Evolutionary conservation across 2,113 vertebrate genomes (phyloP).

Genomic region (Channa maculata): DNA sequence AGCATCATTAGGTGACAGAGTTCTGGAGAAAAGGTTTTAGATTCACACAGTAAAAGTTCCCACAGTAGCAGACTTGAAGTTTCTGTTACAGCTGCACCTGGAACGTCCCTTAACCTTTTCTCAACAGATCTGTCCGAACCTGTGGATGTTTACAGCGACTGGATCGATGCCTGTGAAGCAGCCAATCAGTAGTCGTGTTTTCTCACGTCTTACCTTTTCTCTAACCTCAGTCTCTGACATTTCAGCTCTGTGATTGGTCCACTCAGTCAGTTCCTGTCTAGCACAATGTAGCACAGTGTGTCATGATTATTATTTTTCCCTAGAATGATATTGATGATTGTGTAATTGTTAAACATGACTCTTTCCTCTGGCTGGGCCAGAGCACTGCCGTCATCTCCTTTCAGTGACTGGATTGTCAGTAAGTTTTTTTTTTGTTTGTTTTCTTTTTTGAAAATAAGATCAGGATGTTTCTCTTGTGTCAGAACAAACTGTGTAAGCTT

Average conservation of each 20-base stretch:
- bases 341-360: neutral
- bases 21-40: no score
- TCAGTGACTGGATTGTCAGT: no score
- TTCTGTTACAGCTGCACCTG: neutral
- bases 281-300: slow-evolving; percentile 15
- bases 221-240: slow-evolving; percentile 20
- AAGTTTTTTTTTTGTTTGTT: neutral
- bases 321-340: no score
- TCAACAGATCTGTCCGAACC: slow-evolving; percentile 93
- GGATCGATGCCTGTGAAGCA: slow-evolving; percentile 96
- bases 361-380: slow-evolving; percentile 57
- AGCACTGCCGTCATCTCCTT: neutral
- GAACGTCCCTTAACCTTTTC: slow-evolving; percentile 70
- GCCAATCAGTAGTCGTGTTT: slow-evolving; percentile 92
- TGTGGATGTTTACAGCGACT: slow-evolving; percentile 95
- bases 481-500: neutral
- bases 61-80: no score
- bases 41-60: no score
- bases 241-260: slow-evolving; percentile 12
- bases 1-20: no score
- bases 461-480: neutral
- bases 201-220: neutral
- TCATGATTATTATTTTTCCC: neutral
- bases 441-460: neutral
- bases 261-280: neutral